Evolutionary conservation across 2,888 invertebrate species (phyloP).

Genomic region (Steinernema scapterisci): DNA sequence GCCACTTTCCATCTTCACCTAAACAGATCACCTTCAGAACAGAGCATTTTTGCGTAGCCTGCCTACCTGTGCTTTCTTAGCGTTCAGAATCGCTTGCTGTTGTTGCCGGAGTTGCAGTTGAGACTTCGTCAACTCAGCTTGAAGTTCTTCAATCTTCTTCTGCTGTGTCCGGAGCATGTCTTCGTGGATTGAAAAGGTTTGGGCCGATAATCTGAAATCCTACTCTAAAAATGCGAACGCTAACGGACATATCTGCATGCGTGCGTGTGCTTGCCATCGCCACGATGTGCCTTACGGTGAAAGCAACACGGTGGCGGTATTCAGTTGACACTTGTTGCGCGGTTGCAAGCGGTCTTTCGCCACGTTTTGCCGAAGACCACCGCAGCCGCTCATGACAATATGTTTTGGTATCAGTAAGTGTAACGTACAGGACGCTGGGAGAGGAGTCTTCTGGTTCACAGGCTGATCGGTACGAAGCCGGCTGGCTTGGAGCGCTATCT

Average conservation of each 20-base stretch:
- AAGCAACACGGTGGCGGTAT: too few species aligned
- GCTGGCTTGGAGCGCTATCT: constrained; percentile 5
- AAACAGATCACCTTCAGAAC: neutral
- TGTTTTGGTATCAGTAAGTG: too few species aligned
- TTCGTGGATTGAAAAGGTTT: constrained; percentile 55
- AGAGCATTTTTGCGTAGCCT: neutral
- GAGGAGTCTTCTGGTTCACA: neutral
- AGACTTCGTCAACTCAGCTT: constrained; percentile 53
- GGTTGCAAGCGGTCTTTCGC: too few species aligned
- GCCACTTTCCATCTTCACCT: constrained; percentile 15
- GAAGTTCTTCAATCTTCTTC: constrained; percentile 56
- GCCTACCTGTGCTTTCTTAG: constrained; percentile 50
- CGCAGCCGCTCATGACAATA: too few species aligned
- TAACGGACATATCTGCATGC: too few species aligned
- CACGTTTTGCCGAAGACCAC: too few species aligned
- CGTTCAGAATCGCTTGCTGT: constrained; percentile 60
- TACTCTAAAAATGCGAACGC: constrained; percentile 1
- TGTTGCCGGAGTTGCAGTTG: constrained; percentile 60
- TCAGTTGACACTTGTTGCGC: too few species aligned
- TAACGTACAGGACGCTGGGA: constrained; percentile 3
- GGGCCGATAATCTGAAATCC: constrained; percentile 43
- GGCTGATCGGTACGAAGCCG: too few species aligned
- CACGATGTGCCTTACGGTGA: too few species aligned
- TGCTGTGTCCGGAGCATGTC: constrained; percentile 61
- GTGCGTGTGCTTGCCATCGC: too few species aligned